Evolutionary conservation across 2,888 invertebrate species (phyloP).

Genomic region (Sussaba pulchella): DNA sequence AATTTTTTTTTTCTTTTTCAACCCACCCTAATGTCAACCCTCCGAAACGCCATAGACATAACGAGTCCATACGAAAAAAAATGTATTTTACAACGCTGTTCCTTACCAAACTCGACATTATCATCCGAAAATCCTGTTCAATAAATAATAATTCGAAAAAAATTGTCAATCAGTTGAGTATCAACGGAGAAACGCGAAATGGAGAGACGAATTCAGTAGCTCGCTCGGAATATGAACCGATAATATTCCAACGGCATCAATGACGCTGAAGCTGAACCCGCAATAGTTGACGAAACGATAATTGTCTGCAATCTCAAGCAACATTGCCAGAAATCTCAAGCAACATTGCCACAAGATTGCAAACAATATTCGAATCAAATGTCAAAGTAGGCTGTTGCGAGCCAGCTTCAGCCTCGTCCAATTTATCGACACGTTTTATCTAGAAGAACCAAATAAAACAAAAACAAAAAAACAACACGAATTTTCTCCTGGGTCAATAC

Average conservation of each 20-base stretch:
- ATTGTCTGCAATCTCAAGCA: conserved; percentile 59
- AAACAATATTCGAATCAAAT: conserved; percentile 28
- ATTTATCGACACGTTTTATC: conserved; percentile 50
- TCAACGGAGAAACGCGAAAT: conserved; percentile 40
- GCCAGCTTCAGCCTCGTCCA: conserved; percentile 50
- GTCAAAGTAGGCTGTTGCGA: conserved; percentile 9
- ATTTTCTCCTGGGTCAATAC: conserved; percentile 8
- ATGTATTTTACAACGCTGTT: too few species aligned
- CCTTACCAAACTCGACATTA: too few species aligned
- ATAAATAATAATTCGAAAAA: too few species aligned
- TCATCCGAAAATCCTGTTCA: too few species aligned
- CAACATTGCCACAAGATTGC: too few species aligned
- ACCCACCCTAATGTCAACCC: too few species aligned
- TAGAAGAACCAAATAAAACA: too few species aligned
- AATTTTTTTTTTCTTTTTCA: too few species aligned
- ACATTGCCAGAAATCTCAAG: conserved; percentile 70
- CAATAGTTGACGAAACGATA: conserved; percentile 26
- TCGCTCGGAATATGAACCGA: conserved; percentile 72
- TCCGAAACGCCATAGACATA: too few species aligned
- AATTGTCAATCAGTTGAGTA: conserved; percentile 67
- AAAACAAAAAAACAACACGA: conserved; percentile 28
- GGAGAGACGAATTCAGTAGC: conserved; percentile 82
- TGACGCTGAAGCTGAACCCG: conserved; percentile 52
- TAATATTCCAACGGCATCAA: conserved; percentile 61
- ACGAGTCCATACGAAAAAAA: too few species aligned